Evolutionary conservation across 2,113 vertebrate species (phyloP).

Genomic region (Aegithalos caudatus): DNA sequence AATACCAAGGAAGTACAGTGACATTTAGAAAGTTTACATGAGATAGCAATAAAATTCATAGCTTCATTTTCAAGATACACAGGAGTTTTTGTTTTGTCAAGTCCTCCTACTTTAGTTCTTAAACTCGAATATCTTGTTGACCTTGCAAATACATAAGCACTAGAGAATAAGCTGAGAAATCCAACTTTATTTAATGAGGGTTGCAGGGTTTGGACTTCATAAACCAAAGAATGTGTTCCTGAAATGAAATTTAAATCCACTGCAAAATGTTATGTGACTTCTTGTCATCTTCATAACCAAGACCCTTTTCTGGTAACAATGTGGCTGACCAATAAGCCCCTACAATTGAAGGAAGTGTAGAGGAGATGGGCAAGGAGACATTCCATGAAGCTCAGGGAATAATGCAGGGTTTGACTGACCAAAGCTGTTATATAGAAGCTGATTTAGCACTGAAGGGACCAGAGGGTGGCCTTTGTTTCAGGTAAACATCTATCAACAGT

Average conservation of each 20-base stretch:
- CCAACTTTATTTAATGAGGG: not conserved
- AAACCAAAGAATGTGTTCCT: not conserved
- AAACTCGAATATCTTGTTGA: not conserved
- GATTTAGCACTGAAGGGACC: not conserved
- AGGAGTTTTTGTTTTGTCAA: not conserved
- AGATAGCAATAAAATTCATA: not conserved
- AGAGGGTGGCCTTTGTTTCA: not conserved
- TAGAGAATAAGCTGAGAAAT: not conserved
- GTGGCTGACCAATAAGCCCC: not conserved
- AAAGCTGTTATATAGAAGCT: not conserved
- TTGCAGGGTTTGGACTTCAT: not conserved
- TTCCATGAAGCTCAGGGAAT: not conserved
- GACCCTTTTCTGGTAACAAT: not conserved
- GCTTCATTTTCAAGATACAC: not conserved
- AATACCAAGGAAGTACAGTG: not conserved
- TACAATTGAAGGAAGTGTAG: not conserved
- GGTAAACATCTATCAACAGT: not conserved
- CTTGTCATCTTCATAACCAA: not conserved
- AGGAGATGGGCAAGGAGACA: not conserved
- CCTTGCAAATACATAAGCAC: not conserved
- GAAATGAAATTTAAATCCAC: not conserved
- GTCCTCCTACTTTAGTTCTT: not conserved
- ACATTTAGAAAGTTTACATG: not conserved
- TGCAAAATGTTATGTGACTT: not conserved
- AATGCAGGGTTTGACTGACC: not conserved